phyloP scores from a whole-genome alignment of 2,888 invertebrate genomes.

The Caenorhabditis sp. region DNA sequence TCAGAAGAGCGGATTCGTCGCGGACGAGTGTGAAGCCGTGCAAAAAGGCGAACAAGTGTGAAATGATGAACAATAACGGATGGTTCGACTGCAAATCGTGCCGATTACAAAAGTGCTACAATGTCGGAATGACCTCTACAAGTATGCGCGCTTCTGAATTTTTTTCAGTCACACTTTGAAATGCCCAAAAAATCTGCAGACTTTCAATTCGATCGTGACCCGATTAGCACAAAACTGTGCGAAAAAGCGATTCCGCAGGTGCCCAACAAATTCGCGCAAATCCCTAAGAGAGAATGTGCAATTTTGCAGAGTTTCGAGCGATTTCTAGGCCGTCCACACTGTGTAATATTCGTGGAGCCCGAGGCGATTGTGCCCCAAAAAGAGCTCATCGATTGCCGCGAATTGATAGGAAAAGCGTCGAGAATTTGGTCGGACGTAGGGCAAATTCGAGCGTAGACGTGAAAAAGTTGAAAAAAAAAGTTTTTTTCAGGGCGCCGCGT shows the following conservation, averaged over 20 bases:
- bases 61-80: constrained; percentile 36
- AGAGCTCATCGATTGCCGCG: constrained; percentile 27
- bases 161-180: neutral
- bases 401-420: constrained; percentile 19
- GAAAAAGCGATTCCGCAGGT: constrained; percentile 3
- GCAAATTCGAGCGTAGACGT: neutral
- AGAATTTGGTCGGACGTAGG: constrained; percentile 1
- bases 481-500: constrained; percentile 22
- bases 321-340: constrained; percentile 33
- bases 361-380: constrained; percentile 4
- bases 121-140: constrained; percentile 28
- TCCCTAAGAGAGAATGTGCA: too few relatives aligned
- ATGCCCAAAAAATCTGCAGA: constrained; percentile 4
- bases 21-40: constrained; percentile 27
- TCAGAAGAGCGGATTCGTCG: constrained; percentile 16
- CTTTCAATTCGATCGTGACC: constrained; percentile 34
- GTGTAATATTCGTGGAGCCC: constrained; percentile 40
- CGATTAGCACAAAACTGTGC: constrained; percentile 22
- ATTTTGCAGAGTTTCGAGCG: constrained; percentile 32
- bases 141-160: too few relatives aligned
- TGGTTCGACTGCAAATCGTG: constrained; percentile 44
- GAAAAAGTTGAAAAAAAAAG: neutral
- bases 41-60: constrained; percentile 27
- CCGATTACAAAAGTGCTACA: constrained; percentile 35
- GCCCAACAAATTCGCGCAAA: too few relatives aligned